Conservation (phyloP, 2,888 invertebrate species). For the Halictus ligatus region DNA sequence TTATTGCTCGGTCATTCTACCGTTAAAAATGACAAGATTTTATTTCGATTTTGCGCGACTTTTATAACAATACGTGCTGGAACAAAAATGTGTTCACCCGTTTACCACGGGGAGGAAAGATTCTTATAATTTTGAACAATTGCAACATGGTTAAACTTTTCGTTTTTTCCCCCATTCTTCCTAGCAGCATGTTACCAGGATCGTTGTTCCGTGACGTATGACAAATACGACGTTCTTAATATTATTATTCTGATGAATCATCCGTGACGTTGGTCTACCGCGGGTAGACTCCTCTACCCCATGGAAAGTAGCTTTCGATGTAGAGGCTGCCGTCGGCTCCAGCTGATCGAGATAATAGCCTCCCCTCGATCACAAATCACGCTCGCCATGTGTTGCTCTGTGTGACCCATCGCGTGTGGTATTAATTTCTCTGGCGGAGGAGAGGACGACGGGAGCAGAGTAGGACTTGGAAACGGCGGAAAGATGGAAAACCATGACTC, state of each 20-base stretch:
- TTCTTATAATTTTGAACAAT: too few species aligned
- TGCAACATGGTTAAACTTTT: too few species aligned
- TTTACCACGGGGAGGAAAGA: too few species aligned
- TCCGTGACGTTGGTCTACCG: conserved; percentile 9
- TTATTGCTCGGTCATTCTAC: too few species aligned
- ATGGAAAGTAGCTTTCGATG: conserved; percentile 10
- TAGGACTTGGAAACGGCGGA: background rate
- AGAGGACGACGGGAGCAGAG: background rate
- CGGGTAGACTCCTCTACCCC: background rate
- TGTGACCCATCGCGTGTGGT: conserved; percentile 9
- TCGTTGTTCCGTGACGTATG: background rate
- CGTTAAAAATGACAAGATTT: too few species aligned
- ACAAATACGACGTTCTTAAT: background rate
- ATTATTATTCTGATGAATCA: background rate
- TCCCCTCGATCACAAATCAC: conserved; percentile 13
- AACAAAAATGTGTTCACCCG: too few species aligned
- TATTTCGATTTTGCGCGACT: too few species aligned
- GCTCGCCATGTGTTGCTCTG: background rate
- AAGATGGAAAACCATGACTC: background rate
- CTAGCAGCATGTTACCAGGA: too few species aligned
- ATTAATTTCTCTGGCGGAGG: background rate
- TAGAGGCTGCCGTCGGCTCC: conserved; percentile 2
- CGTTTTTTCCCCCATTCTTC: too few species aligned
- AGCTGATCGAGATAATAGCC: conserved; percentile 14
- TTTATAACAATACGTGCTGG: too few species aligned